phyloP scores from a whole-genome alignment of 2,113 vertebrate genomes.

The Recurvirostra avosetta region DNA sequence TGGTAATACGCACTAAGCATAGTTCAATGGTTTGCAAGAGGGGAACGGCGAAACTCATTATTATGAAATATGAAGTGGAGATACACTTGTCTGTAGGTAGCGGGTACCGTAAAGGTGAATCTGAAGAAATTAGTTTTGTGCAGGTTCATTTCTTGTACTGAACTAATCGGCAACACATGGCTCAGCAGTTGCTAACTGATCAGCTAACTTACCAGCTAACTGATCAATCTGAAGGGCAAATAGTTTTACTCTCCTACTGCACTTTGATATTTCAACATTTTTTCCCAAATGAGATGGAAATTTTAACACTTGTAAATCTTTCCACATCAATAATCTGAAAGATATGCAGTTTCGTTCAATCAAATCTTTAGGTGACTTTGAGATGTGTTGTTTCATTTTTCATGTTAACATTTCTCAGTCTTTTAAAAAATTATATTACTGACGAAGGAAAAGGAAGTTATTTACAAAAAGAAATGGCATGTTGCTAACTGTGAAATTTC shows the following conservation, averaged over 20 bases:
- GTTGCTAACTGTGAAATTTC: not conserved
- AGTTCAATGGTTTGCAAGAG: not conserved
- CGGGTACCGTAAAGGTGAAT: not conserved
- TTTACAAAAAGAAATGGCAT: not conserved
- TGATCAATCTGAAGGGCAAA: not conserved
- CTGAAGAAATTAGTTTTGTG: not conserved
- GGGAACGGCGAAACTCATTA: not conserved
- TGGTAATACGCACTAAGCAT: not conserved
- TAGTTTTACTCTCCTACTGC: not conserved
- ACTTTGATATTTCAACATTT: not conserved
- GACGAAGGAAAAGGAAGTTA: not conserved
- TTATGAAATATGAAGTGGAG: not conserved
- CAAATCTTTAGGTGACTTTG: not conserved
- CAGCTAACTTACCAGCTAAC: not conserved
- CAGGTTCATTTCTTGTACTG: not conserved
- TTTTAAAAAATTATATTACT: not conserved
- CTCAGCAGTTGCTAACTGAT: not conserved
- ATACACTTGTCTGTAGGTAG: not conserved
- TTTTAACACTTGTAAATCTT: not conserved
- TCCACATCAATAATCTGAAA: not conserved
- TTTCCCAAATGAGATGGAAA: not conserved
- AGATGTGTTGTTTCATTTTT: not conserved
- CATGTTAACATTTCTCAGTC: not conserved
- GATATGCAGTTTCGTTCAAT: rapidly evolving
- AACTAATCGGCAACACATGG: not conserved